Conservation (phyloP, 2,797 vertebrate species). For the Petrocephalus sullivani region DNA sequence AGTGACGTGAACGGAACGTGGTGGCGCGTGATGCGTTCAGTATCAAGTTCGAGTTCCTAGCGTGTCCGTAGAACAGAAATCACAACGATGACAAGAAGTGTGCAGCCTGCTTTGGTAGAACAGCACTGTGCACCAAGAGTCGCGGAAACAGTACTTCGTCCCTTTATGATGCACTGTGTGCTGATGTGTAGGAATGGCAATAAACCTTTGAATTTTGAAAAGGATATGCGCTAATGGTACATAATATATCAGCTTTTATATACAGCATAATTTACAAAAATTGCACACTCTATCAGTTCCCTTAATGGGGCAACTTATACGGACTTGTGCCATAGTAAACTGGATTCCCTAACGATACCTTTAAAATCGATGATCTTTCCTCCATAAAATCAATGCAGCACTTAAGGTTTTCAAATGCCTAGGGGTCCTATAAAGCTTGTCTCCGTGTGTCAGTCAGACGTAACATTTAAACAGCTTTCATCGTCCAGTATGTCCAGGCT, state of each 20-base stretch:
- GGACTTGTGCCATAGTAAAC: background rate
- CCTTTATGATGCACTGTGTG: background rate
- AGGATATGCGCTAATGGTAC: background rate
- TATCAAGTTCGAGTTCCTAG: background rate
- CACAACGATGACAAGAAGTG: background rate
- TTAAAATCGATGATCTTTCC: background rate
- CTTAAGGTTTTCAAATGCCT: background rate
- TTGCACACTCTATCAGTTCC: background rate
- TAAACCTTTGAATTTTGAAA: background rate
- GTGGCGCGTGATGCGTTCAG: background rate
- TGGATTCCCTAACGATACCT: background rate
- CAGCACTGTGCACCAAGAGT: background rate
- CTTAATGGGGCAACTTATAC: background rate
- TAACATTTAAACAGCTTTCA: background rate
- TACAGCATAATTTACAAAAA: background rate
- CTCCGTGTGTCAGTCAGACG: background rate
- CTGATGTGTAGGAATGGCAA: background rate
- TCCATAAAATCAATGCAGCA: background rate
- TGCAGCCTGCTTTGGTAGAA: background rate
- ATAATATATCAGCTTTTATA: background rate
- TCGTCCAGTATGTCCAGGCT: background rate
- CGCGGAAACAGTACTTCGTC: background rate
- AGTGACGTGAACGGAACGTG: background rate
- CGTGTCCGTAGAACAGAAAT: background rate
- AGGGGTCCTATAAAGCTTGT: background rate